Evolutionary conservation across 2,888 invertebrate genomes (phyloP).

Genomic region (Tromatobia lineatoria): DNA sequence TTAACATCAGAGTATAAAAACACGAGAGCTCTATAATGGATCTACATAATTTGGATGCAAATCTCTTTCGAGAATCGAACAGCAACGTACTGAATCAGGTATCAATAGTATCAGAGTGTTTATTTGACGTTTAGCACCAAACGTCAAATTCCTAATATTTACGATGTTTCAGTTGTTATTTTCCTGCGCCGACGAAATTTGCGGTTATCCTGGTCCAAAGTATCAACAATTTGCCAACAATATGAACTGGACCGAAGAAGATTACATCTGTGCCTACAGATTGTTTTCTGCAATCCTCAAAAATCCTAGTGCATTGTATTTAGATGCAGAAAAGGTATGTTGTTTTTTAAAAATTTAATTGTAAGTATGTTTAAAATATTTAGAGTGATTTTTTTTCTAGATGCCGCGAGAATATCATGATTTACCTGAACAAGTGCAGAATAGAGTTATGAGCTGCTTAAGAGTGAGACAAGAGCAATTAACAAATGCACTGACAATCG

Average conservation of each 20-base stretch:
- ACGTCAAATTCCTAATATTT: constrained; percentile 26
- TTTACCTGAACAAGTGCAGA: constrained; percentile 78
- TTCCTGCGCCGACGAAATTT: constrained; percentile 82
- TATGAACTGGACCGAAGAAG: constrained; percentile 78
- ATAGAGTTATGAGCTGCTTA: constrained; percentile 76
- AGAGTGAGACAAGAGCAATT: constrained; percentile 78
- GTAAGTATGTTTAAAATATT: neutral
- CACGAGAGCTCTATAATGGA: constrained; percentile 24
- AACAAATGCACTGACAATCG: constrained; percentile 75
- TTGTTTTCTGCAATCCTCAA: constrained; percentile 75
- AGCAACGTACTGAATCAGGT: constrained; percentile 58
- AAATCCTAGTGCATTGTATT: constrained; percentile 78
- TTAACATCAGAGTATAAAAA: neutral
- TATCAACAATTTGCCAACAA: constrained; percentile 77
- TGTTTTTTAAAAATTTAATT: neutral
- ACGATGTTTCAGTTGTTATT: constrained; percentile 77
- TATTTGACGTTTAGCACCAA: neutral
- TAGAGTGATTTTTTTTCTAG: constrained; percentile 70
- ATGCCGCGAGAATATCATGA: constrained; percentile 81
- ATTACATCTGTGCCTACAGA: constrained; percentile 75
- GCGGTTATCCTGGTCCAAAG: constrained; percentile 76
- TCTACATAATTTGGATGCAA: constrained; percentile 47
- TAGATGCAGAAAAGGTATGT: constrained; percentile 78
- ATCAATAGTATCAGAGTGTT: constrained; percentile 10
- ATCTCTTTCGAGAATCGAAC: constrained; percentile 54